Evolutionary conservation across 2,113 vertebrate species (phyloP), one percentile per base, ranked within the genome.

Genomic region (Aramus guarauna): DNA sequence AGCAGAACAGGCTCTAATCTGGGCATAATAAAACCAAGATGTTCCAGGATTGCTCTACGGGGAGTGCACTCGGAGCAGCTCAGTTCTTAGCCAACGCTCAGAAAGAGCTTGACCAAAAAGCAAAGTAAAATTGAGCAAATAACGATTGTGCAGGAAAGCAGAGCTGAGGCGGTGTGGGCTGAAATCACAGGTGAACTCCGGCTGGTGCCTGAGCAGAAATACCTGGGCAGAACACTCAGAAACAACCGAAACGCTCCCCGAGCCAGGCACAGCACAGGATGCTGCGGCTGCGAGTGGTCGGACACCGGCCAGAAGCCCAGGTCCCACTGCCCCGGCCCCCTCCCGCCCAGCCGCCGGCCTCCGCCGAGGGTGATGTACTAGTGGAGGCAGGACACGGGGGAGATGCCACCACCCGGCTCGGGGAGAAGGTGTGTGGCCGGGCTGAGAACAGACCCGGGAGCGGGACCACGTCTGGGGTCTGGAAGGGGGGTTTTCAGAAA

Each of bases 191-290:
- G 45, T 32, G 73, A 68, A 9, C 23, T 30, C 48, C 10, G 4
- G 78, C 27, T 15, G 55, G 14, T 17, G n/a, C 39, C 2, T 4
- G 64, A 36, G 88, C 91, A 63, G 47, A 41, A 81, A 63, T 2
- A 81, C 47, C 48, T 13, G 71, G 37, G 63, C 41, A 77, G 71
- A 47, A 34, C 11, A 14, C 6, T 27, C 3, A 48, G 63, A n/a
- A 53, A 15, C 0, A 5, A 23, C 11, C 1, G 5, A 13, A 55
- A 39, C 0, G 6, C 8, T 67, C 36, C 21, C 36, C 6, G 39
- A 3, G 30, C 41, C 41, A 19, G 64, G 64, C 29, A n/a, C 50
- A 24, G 63, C 37, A 29, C 15, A 1, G 2, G 8, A 15, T 12
- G 52, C 56, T 55, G 55, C 0, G 8, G 48, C 73, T 55, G 26